Conservation (phyloP, 2,888 invertebrate genomes). For the Dioctria linearis region DNA sequence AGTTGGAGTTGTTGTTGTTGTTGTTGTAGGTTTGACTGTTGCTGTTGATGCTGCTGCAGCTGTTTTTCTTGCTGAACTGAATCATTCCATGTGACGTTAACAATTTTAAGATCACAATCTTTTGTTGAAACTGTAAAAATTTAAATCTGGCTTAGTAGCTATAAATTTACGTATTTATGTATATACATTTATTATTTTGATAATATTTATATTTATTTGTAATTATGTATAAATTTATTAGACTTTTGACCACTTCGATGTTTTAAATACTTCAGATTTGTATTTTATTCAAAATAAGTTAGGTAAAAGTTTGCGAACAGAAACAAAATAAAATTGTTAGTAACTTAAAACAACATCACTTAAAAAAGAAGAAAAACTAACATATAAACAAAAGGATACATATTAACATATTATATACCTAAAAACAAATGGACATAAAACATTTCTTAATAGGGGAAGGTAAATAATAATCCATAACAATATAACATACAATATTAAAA, state of each 20-base stretch:
- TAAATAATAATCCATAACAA: too few relatives aligned
- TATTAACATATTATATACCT: too few relatives aligned
- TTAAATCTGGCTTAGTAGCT: conserved; percentile 41
- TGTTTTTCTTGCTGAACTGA: background rate
- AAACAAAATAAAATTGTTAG: background rate
- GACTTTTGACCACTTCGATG: background rate
- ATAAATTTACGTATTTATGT: conserved; percentile 2
- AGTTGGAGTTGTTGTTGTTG: too few relatives aligned
- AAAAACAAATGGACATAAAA: too few relatives aligned
- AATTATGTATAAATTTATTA: background rate
- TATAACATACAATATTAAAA: too few relatives aligned
- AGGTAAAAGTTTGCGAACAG: too few relatives aligned
- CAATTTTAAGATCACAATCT: conserved; percentile 32
- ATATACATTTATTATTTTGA: conserved; percentile 28
- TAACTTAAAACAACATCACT: background rate
- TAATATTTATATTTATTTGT: background rate
- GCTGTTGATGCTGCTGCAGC: too few relatives aligned
- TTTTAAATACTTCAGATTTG: background rate
- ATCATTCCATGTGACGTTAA: conserved; percentile 39
- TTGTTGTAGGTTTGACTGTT: too few relatives aligned
- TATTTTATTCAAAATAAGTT: background rate
- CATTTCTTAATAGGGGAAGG: too few relatives aligned
- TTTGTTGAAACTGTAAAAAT: conserved; percentile 45
- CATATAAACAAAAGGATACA: too few relatives aligned
- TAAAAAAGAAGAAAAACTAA: too few relatives aligned